A percentile compares a stretch with the other conserved stretches of the same genome.
These are phyloP conservation scores for Spodoptera picta DNA, from an alignment of 2,888 invertebrate genomes.

Conservation along the genomic window DNA sequence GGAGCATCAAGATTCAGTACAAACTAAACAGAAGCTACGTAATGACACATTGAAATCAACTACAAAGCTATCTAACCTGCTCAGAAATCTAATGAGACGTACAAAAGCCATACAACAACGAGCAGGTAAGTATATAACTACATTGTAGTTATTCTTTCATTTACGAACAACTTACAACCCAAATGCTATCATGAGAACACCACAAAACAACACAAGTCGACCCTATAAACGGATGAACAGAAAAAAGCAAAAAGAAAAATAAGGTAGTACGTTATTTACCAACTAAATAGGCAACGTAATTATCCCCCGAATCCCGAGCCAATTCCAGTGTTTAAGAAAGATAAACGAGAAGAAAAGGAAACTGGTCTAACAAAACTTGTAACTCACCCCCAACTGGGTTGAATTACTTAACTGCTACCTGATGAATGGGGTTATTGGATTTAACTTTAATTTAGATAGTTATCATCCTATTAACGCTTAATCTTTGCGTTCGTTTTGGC, in stretches of 20 bases:
- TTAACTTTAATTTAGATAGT: conserved; percentile 64
- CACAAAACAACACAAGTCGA: conserved; percentile 38
- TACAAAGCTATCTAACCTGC: no score
- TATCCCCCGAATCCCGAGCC: conserved; percentile 83
- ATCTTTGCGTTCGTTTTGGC: conserved; percentile 49
- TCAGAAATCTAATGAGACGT: no score
- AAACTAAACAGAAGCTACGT: conserved; percentile 31
- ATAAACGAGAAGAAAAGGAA: conserved; percentile 85
- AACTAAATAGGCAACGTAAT: conserved; percentile 83
- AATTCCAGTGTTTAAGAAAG: conserved; percentile 88
- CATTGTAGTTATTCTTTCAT: not conserved
- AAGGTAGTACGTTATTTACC: conserved; percentile 73
- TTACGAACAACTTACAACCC: conserved; percentile 4
- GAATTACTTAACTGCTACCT: conserved; percentile 70
- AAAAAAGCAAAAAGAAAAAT: conserved; percentile 67
- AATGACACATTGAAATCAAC: conserved; percentile 10
- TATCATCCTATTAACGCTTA: conserved; percentile 55
- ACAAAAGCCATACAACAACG: no score
- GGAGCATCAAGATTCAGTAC: conserved; percentile 32
- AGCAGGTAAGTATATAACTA: not conserved
- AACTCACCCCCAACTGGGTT: conserved; percentile 66
- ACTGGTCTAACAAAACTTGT: conserved; percentile 80
- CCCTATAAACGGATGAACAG: conserved; percentile 43
- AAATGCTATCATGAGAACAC: conserved; percentile 12
- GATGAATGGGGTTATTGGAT: conserved; percentile 66